A percentile compares a stretch with the other conserved stretches of the same genome.
Evolutionary conservation across 2,888 invertebrate genomes (phyloP).

Genomic region (Elegia similella): DNA sequence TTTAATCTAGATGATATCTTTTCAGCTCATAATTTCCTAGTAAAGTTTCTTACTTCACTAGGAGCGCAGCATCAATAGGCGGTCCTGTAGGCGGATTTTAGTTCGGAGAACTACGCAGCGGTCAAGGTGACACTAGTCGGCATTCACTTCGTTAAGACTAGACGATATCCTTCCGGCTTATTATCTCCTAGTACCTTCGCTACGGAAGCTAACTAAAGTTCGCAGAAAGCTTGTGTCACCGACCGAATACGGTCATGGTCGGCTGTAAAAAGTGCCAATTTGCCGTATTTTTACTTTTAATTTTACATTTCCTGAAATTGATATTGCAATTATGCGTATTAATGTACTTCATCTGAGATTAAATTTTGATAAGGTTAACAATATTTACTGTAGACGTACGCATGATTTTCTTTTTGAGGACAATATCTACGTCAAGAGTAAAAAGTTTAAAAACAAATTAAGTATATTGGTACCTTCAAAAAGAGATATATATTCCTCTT

Average conservation of each 20-base stretch:
- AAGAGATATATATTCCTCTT: background rate
- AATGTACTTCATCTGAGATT: constrained; percentile 9
- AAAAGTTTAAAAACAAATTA: background rate
- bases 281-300: background rate
- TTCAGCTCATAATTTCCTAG: no score
- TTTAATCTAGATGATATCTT: no score
- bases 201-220: constrained; percentile 23
- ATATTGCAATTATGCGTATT: background rate
- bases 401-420: no score
- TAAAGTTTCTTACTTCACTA: background rate
- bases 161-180: constrained; percentile 35
- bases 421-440: background rate
- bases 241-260: background rate
- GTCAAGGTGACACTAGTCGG: background rate
- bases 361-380: background rate
- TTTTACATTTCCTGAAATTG: background rate
- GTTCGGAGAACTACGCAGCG: background rate
- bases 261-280: background rate
- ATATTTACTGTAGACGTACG: no score
- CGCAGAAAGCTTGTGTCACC: constrained; percentile 20
- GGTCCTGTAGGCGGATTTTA: no score
- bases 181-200: constrained; percentile 25
- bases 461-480: no score
- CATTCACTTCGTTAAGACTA: background rate
- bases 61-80: background rate